Evolutionary conservation across 2,113 vertebrate species (phyloP).

Genomic region (Phalacrocorax brasilianus): DNA sequence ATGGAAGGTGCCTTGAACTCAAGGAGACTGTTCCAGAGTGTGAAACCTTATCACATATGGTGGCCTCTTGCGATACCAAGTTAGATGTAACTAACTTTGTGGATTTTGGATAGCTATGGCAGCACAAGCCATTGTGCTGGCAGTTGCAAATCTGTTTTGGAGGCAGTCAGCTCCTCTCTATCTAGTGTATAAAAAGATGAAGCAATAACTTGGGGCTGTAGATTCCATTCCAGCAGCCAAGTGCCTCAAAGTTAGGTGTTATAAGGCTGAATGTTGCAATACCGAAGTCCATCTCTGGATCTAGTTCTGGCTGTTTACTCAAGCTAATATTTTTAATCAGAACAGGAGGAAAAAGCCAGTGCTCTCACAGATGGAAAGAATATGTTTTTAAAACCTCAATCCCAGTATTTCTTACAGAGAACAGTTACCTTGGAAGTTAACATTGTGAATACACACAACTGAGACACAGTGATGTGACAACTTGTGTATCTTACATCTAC

Average conservation of each 20-base stretch:
- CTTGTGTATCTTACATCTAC: not conserved
- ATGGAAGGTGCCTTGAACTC: not conserved
- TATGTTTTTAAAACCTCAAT: not conserved
- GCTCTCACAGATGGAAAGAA: not conserved
- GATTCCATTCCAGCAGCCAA: constrained; percentile 1
- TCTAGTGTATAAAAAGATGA: not conserved
- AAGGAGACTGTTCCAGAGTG: not conserved
- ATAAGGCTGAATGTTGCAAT: not conserved
- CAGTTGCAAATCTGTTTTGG: not conserved
- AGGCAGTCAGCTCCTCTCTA: not conserved
- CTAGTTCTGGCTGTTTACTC: not conserved
- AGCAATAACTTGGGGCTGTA: not conserved
- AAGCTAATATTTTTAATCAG: not conserved
- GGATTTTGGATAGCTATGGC: not conserved
- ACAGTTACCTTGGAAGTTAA: not conserved
- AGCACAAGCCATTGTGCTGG: not conserved
- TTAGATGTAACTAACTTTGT: not conserved
- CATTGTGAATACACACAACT: not conserved
- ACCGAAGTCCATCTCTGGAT: not conserved
- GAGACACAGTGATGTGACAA: not conserved
- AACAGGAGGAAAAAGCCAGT: constrained; percentile 5
- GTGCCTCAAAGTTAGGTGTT: constrained; percentile 16
- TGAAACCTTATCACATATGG: not conserved
- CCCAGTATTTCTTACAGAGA: not conserved
- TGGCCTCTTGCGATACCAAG: not conserved